These are phyloP conservation scores for Aradophagus sp. DNA, from an alignment of 1,140 invertebrate species.

Conservation along the genomic window DNA sequence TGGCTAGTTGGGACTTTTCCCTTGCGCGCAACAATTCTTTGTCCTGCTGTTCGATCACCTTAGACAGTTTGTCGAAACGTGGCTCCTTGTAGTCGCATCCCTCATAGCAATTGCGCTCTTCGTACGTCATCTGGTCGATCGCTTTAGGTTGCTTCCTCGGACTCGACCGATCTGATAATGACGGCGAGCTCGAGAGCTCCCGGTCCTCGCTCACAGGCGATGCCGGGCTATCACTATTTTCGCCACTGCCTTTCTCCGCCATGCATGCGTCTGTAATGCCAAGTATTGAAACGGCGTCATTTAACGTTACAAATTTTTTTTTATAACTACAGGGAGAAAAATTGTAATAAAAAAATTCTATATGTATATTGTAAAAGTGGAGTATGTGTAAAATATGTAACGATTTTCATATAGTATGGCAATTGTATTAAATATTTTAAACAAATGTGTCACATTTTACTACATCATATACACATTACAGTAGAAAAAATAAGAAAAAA, in stretches of 20 bases:
- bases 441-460: too few species aligned
- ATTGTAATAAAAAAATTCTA: too few species aligned
- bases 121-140: not conserved
- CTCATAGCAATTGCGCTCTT: not conserved
- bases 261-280: constrained; percentile 70
- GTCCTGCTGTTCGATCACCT: constrained; percentile 26
- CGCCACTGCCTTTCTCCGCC: constrained; percentile 61
- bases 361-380: too few species aligned
- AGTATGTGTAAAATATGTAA: too few species aligned
- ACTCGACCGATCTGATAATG: constrained; percentile 28
- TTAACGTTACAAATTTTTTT: constrained; percentile 22
- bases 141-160: not conserved
- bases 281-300: constrained; percentile 67
- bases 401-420: too few species aligned
- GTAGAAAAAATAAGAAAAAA: too few species aligned
- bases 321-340: too few species aligned
- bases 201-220: constrained; percentile 60
- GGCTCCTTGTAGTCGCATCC: constrained; percentile 2
- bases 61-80: constrained; percentile 4
- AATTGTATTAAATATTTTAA: too few species aligned
- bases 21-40: constrained; percentile 26
- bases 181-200: constrained; percentile 60
- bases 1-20: constrained; percentile 25
- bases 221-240: constrained; percentile 58
- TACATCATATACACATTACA: too few species aligned